Conservation (phyloP, 2,888 invertebrate species). For the Sisyra nigra region DNA sequence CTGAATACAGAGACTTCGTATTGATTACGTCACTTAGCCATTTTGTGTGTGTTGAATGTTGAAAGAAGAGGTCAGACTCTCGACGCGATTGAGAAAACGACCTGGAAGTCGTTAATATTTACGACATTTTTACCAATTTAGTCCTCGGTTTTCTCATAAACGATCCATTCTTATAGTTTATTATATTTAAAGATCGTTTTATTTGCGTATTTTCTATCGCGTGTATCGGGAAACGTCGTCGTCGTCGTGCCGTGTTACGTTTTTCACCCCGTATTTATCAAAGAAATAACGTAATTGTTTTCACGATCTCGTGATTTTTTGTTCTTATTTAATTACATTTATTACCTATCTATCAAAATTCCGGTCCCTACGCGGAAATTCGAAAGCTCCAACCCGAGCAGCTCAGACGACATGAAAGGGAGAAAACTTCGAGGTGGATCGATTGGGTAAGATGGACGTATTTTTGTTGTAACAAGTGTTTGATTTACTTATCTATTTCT, state of each 20-base stretch:
- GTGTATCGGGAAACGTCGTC: not conserved
- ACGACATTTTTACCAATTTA: not conserved
- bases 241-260: conserved; percentile 1
- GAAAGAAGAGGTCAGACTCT: conserved; percentile 10
- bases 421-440: conserved; percentile 70
- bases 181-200: not conserved
- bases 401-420: conserved; percentile 53
- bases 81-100: conserved; percentile 7
- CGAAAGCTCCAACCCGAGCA: conserved; percentile 63
- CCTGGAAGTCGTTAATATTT: not conserved
- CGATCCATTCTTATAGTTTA: not conserved
- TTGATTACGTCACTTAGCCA: conserved; percentile 29
- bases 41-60: conserved; percentile 24
- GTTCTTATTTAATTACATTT: conserved; percentile 8
- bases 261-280: too few species aligned
- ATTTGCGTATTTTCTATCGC: not conserved
- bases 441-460: conserved; percentile 39
- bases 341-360: conserved; percentile 44
- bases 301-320: conserved; percentile 7
- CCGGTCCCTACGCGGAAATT: conserved; percentile 71
- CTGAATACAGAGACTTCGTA: conserved; percentile 10
- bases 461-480: not conserved
- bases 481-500: conserved; percentile 4
- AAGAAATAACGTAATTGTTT: not conserved
- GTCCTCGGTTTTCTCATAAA: not conserved